These are phyloP conservation scores for Leptodirus hochenwartii DNA, from an alignment of 2,888 invertebrate genomes.

Conservation along the genomic window DNA sequence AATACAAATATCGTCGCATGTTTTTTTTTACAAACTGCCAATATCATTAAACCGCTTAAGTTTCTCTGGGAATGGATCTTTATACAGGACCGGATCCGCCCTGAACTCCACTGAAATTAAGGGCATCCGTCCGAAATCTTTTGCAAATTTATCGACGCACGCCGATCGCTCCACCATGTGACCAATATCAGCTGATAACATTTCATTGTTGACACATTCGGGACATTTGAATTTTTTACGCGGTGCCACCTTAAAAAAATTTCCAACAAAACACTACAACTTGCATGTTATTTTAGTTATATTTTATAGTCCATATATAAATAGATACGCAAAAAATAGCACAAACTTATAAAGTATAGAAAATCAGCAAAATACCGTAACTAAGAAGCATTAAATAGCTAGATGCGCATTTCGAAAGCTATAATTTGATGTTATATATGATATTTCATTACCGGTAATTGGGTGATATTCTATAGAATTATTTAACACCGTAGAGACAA, in stretches of 20 bases:
- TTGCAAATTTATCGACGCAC: slow-evolving; percentile 61
- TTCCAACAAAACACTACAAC: slow-evolving; percentile 8
- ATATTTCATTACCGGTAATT: too few species aligned
- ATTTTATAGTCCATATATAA: too few species aligned
- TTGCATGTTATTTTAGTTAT: too few species aligned
- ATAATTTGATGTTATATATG: too few species aligned
- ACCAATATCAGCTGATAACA: slow-evolving; percentile 79
- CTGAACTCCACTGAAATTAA: slow-evolving; percentile 78
- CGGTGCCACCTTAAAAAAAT: slow-evolving; percentile 55
- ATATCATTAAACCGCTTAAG: slow-evolving; percentile 78
- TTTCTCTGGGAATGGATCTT: slow-evolving; percentile 68
- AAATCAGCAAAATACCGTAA: too few species aligned
- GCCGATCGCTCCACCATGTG: slow-evolving; percentile 88
- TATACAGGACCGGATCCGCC: slow-evolving; percentile 86
- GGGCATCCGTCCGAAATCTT: slow-evolving; percentile 75
- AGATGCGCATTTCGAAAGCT: too few species aligned
- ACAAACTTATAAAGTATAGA: slow-evolving; percentile 5
- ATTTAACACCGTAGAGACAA: too few species aligned
- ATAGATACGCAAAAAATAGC: too few species aligned
- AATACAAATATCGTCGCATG: not conserved
- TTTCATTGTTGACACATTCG: slow-evolving; percentile 83
- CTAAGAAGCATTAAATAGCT: too few species aligned
- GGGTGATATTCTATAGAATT: too few species aligned
- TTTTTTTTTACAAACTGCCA: slow-evolving; percentile 55
- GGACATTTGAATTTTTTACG: slow-evolving; percentile 95